Percentiles rank a stretch among this genome's conserved stretches.
Conservation (phyloP, 2,888 invertebrate species). For the Malthinus seriepunctatus region DNA sequence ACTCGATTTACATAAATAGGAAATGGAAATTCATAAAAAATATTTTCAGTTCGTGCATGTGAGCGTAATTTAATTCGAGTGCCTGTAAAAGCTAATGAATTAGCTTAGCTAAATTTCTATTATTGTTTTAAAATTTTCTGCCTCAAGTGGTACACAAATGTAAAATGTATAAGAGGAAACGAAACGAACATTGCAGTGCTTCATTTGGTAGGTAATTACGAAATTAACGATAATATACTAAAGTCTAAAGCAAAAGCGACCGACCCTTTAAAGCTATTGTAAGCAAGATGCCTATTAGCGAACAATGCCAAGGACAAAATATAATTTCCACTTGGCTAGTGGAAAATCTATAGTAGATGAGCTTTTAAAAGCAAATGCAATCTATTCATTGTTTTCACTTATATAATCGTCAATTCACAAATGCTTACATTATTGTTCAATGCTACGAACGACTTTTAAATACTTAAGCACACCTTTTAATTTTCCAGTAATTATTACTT, state of each 20-base stretch:
- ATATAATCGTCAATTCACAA: no score
- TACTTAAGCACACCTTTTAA: no score
- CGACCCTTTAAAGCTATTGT: constrained; percentile 25
- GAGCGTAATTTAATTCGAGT: no score
- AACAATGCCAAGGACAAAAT: constrained; percentile 28
- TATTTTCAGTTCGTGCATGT: no score
- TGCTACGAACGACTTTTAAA: no score
- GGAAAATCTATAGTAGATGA: constrained; percentile 25
- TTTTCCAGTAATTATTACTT: no score
- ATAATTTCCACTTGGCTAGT: constrained; percentile 25
- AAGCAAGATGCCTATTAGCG: constrained; percentile 25
- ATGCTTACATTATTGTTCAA: no score
- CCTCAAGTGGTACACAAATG: constrained; percentile 10
- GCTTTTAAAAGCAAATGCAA: constrained; percentile 20
- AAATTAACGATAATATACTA: constrained; percentile 33
- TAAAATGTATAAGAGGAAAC: constrained; percentile 28
- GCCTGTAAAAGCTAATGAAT: no score
- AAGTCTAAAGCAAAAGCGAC: constrained; percentile 26
- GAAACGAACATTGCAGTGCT: constrained; percentile 13
- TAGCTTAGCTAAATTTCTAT: neutral
- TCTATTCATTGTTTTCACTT: constrained; percentile 13
- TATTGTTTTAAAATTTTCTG: constrained; percentile 20
- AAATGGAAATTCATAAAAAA: no score
- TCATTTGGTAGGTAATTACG: constrained; percentile 30
- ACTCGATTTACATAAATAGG: no score